Evolutionary conservation across 2,888 invertebrate genomes (phyloP), one percentile per base, ranked within the genome.

Genomic region (Zygaena filipendulae): DNA sequence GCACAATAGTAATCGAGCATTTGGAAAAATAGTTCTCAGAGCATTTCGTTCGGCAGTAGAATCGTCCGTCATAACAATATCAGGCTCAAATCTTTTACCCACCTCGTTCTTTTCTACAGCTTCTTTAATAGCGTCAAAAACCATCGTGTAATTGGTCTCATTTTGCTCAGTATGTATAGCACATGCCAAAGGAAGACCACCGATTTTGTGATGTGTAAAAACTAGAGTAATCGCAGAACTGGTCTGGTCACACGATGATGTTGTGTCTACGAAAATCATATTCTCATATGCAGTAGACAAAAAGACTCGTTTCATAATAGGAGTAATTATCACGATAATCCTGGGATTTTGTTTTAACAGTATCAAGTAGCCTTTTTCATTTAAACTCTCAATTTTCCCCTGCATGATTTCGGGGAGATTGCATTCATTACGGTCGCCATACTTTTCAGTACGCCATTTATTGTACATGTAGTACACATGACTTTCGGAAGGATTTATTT

Each of bases 51-150:
- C 23, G 11, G 29, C 37, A 25, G 27, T 21, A 28, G 21, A 23
- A 25, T 35, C 38, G 29, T 38, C 38, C 21, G 38, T 35, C 38
- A 38, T 35, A 21, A 32, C 21, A 30, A 38, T 32, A 26, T 19
- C 28, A 2, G 38, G 38, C 23, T 35, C 20, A 10, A 35, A 29
- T 29, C 23, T 33, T 30, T 30, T 30, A 9, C 18, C 33, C 13
- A 6, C 13, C 11, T 25, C 27, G 24, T 31, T 36, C n/a, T n/a
- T n/a, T 27, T 37, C 37, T 29, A 36, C 12, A 33, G 34, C 29
- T 30, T 38, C 27, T 30, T 37, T 37, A 9, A 34, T n/a, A n/a
- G n/a, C n/a, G n/a, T n/a, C n/a, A n/a, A n/a, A n/a, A n/a, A n/a
- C n/a, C n/a, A n/a, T n/a, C 25, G 34, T 37, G 28, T 37, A 34